Conservation (phyloP, 2,888 invertebrate genomes). For the Nephrotoma guestfalica region DNA sequence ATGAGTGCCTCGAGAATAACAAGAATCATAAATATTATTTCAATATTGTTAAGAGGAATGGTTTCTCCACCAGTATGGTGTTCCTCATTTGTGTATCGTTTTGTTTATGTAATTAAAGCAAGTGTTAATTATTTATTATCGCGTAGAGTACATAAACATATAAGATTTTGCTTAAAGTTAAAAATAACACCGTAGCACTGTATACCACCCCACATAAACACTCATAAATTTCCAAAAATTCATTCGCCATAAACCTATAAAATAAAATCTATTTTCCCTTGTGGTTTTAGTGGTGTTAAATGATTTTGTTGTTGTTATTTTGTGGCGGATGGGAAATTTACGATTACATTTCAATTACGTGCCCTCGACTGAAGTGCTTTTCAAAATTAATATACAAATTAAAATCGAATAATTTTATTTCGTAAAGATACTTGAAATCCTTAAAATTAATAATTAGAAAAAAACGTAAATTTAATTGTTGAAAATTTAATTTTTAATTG, state of each 20-base stretch:
- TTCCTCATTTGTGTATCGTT: too few relatives aligned
- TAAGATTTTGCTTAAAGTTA: background rate
- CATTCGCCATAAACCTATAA: background rate
- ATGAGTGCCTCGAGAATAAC: too few relatives aligned
- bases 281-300: background rate
- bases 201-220: background rate
- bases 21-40: too few relatives aligned
- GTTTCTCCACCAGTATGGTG: too few relatives aligned
- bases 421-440: background rate
- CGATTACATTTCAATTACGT: background rate
- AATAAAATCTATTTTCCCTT: background rate
- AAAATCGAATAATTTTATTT: background rate
- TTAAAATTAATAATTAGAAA: background rate
- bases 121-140: background rate
- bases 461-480: background rate
- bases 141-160: background rate
- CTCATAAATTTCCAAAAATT: background rate
- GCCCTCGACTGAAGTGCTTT: background rate
- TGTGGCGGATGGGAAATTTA: background rate
- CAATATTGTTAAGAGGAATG: too few relatives aligned
- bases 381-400: background rate
- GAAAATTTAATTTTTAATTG: background rate
- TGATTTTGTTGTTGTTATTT: background rate
- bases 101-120: background rate
- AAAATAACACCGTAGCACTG: too few relatives aligned